phyloP scores from a whole-genome alignment of 2,797 vertebrate genomes.

The Toxotes lorentzi region DNA sequence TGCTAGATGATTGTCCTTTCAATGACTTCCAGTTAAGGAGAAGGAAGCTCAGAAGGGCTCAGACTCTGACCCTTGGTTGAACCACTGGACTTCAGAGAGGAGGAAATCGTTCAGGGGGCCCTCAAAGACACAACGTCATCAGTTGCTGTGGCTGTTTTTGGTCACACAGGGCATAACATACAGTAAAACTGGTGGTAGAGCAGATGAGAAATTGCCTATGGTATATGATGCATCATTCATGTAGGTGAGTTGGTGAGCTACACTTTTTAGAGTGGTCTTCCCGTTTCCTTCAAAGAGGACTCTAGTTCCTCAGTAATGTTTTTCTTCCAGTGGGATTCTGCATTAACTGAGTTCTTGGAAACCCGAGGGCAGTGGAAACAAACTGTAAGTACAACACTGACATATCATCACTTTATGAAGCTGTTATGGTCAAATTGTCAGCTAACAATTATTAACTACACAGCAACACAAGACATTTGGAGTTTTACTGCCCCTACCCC shows the following conservation, averaged over 20 bases:
- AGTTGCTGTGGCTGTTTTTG: slow-evolving; percentile 17
- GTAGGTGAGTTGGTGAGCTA: background rate
- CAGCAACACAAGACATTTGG: too few species aligned
- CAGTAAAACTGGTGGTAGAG: background rate
- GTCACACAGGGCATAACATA: slow-evolving; percentile 6
- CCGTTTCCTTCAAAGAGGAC: background rate
- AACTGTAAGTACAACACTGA: too few species aligned
- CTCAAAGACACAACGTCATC: slow-evolving; percentile 33
- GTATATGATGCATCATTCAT: background rate
- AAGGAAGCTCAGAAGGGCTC: slow-evolving; percentile 45
- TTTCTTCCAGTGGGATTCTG: background rate
- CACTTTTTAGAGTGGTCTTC: background rate
- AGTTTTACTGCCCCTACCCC: too few species aligned
- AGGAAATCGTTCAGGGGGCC: slow-evolving; percentile 61
- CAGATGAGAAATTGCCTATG: background rate
- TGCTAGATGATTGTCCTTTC: slow-evolving; percentile 56
- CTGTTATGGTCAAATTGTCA: background rate
- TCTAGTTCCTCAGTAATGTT: background rate
- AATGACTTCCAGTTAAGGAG: slow-evolving; percentile 71
- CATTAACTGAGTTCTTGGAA: background rate
- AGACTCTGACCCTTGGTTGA: slow-evolving; percentile 35
- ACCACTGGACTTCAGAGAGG: slow-evolving; percentile 42
- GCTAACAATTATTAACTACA: too few species aligned
- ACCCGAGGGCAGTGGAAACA: background rate
- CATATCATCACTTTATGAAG: background rate